A percentile compares a stretch with the other conserved stretches of the same genome.
phyloP scores from a whole-genome alignment of 1,140 invertebrate genomes.

The Plodia interpunctella region DNA sequence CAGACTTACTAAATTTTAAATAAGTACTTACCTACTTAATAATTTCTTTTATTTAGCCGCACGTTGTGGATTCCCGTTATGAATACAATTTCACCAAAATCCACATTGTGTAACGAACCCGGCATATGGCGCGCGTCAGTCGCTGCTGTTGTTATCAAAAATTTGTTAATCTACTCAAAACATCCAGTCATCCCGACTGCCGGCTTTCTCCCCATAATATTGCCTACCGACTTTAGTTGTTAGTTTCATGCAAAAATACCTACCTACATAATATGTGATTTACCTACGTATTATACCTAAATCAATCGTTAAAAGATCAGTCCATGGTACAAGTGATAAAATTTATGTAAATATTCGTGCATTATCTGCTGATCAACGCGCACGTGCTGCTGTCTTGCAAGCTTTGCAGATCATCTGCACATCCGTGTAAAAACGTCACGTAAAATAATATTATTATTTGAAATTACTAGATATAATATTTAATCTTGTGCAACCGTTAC shows the following conservation, averaged over 20 bases:
- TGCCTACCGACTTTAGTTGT: not conserved
- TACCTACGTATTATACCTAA: too few relatives aligned
- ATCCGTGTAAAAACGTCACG: too few relatives aligned
- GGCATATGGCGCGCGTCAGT: conserved; percentile 42
- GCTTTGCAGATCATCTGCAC: not conserved
- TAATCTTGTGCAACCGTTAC: not conserved
- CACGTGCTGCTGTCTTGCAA: not conserved
- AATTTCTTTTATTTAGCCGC: not conserved
- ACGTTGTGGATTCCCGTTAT: not conserved
- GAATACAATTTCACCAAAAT: conserved; percentile 9
- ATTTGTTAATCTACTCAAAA: conserved; percentile 60
- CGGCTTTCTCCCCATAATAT: conserved; percentile 2
- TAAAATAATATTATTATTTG: too few relatives aligned
- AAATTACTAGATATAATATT: too few relatives aligned
- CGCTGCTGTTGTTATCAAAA: conserved; percentile 43
- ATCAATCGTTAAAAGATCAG: not conserved
- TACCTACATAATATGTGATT: too few relatives aligned
- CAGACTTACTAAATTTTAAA: conserved; percentile 13
- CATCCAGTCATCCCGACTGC: conserved; percentile 45
- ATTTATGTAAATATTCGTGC: not conserved
- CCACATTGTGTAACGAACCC: conserved; percentile 32
- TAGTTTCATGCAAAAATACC: too few relatives aligned
- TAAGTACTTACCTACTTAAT: too few relatives aligned
- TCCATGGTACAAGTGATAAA: not conserved
- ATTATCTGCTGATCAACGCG: not conserved